Base-by-base conservation (phyloP, 2,113 vertebrate species). In the Penelope pileata region DNA sequence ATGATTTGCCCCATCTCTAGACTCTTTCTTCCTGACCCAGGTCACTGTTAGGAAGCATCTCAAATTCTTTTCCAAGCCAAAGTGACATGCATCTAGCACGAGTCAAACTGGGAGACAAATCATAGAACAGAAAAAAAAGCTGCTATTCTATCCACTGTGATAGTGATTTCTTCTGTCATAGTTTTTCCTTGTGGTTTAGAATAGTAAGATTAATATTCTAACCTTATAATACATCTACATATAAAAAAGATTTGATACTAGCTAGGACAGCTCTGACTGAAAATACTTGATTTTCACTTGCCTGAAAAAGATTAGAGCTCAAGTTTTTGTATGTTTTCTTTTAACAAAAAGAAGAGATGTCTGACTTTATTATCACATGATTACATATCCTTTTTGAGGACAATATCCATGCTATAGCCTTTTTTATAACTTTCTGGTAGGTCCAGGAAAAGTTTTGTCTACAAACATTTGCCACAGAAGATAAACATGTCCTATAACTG, bases 1-100 rank as follows among this genome's bases (percentile, higher is more conserved):
- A 76, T 68, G 83, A 68, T 60, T 75, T 13, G 0, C 3, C 1
- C 0, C 6, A 24, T 66, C 32, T 86, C 23, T 66, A 12, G 15
- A 60, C 10, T 50, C 2, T 34, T 77, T 8, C 7, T 68, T 91
- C 26, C 13, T 64, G 50, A 76, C 47, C 13, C 13, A 88, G n/a
- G 6, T 6, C 24, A 60, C 3, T 83, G 43, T 32, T 32, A 83
- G 6, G 10, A 83, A 93, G 69, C 0, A 43, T 12, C 18, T 74
- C 16, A 3, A 16, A 8, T 23, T 29, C 23, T 34, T 56, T 83
- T 85, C 32, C 10, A 51, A 73, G 26, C 7, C 27, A 6, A 18
- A 38, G 10, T 56, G 16, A 15, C 32, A 53, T 9, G 6, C 12
- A 45, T 51, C 23, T 84, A 73, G 29, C 51, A 79, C 13, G 70